A percentile compares a stretch with the other conserved stretches of the same genome.
phyloP scores from a whole-genome alignment of 2,888 invertebrate species.

The Trypoxylon attenuatum region DNA sequence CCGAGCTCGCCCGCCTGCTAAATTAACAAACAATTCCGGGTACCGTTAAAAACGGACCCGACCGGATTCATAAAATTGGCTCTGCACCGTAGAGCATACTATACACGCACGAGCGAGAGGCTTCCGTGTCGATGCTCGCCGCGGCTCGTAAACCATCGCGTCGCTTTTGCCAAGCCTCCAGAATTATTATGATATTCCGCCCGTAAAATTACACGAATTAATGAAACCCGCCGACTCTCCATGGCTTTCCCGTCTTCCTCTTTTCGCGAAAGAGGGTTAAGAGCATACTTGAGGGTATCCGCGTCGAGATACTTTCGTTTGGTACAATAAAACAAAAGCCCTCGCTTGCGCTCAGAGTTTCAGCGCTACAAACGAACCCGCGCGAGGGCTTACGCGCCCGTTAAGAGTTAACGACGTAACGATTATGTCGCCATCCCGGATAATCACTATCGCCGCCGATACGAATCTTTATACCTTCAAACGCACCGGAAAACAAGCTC shows the following conservation, averaged over 20 bases:
- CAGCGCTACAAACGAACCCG: slow-evolving; percentile 3
- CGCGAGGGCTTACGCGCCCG: slow-evolving; percentile 56
- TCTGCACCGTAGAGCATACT: no score
- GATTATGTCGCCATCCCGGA: slow-evolving; percentile 71
- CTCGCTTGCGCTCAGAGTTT: slow-evolving; percentile 17
- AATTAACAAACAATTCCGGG: slow-evolving; percentile 24
- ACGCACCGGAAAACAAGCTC: slow-evolving; percentile 56
- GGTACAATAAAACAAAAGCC: slow-evolving; percentile 55
- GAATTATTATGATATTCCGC: not conserved
- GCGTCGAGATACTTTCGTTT: slow-evolving; percentile 39
- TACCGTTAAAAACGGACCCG: slow-evolving; percentile 21
- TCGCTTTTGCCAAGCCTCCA: not conserved
- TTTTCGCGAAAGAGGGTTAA: slow-evolving; percentile 15
- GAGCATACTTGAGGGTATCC: slow-evolving; percentile 34
- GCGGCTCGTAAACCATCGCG: slow-evolving; percentile 16
- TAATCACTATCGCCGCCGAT: slow-evolving; percentile 70
- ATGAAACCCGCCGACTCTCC: not conserved
- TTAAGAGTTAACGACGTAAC: slow-evolving; percentile 72
- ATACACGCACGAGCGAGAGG: no score
- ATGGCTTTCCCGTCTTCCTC: not conserved
- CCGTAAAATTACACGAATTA: not conserved
- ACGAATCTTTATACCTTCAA: slow-evolving; percentile 69
- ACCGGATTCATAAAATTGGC: not conserved
- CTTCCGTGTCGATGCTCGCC: no score
- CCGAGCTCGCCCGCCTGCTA: slow-evolving; percentile 17